Conservation (phyloP, 2,113 vertebrate genomes). For the Tinamus guttatus region DNA sequence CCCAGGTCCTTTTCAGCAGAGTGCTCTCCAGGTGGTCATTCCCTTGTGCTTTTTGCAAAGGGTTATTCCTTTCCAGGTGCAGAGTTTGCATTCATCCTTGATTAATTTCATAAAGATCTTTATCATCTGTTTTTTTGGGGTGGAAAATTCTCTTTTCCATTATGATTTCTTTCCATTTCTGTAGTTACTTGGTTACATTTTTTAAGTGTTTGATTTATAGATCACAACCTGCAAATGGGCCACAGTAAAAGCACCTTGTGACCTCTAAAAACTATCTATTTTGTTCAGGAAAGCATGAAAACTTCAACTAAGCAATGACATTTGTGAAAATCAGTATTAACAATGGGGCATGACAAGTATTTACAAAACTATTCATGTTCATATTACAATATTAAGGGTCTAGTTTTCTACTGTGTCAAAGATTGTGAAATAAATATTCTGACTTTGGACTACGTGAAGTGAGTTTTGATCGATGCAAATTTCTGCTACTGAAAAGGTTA, state of each 20-base stretch:
- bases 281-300: constrained; percentile 18
- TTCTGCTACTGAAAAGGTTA: neutral
- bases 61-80: neutral
- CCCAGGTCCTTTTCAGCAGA: neutral
- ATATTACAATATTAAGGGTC: neutral
- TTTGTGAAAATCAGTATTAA: constrained; percentile 18
- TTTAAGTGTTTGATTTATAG: neutral
- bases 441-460: neutral
- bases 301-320: neutral
- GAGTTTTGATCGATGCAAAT: neutral
- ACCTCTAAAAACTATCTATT: neutral
- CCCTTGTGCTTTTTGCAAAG: neutral
- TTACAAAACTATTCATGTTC: neutral
- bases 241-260: neutral
- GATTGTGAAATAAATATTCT: neutral
- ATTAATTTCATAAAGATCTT: neutral
- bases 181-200: neutral
- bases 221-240: neutral
- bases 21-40: neutral
- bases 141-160: neutral
- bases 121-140: neutral
- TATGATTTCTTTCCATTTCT: neutral
- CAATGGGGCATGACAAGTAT: neutral
- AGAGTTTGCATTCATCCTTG: neutral
- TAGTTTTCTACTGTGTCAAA: neutral